A percentile compares a stretch with the other conserved stretches of the same genome.
Evolutionary conservation across 2,113 vertebrate genomes (phyloP).

Genomic region (mouse (Mus musculus)): GRCm39 chr15:13584501-13585000

Average conservation of each 20-base stretch:
- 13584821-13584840: not conserved
- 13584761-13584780: not conserved
- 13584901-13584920: not conserved
- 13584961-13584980: not conserved
- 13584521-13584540: conserved; percentile 25
- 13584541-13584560: conserved; percentile 8
- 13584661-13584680: not conserved
- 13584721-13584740: not conserved
- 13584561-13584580: conserved; percentile 12
- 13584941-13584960: conserved; percentile 41
- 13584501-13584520: conserved; percentile 5
- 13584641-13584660: not conserved
- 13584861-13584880: not conserved
- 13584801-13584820: not conserved
- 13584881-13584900: conserved; percentile 16
- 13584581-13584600: not conserved
- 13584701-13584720: not conserved
- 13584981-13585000: conserved; percentile 55
- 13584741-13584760: not conserved
- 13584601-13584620: conserved; percentile 16
- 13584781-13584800: not conserved
- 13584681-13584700: not conserved
- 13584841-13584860: not conserved
- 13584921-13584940: conserved; percentile 3
- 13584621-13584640: conserved; percentile 47